Conservation (phyloP, 37 sponge, comb jelly and placozoan genomes). For the Ephydatia muelleri region DNA sequence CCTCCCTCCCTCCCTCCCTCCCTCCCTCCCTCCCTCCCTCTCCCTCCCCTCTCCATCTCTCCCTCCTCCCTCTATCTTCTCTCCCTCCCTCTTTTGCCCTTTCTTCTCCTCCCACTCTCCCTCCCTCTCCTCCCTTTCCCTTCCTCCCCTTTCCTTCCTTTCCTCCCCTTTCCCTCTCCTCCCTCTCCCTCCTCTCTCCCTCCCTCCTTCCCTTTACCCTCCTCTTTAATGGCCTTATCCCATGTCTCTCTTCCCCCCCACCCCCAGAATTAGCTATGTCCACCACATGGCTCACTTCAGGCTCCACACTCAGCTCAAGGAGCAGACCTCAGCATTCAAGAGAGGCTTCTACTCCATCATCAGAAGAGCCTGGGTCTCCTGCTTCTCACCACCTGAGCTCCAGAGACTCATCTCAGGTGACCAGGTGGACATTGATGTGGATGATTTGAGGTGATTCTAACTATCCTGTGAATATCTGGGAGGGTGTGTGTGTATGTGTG, state of each 20-base stretch:
- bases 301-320: slow-evolving; percentile 86
- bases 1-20: too few relatives aligned
- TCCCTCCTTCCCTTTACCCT: neutral
- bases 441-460: slow-evolving; percentile 76
- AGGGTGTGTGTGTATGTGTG: neutral
- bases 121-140: neutral
- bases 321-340: slow-evolving; percentile 84
- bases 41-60: too few relatives aligned
- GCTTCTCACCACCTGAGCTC: slow-evolving; percentile 89
- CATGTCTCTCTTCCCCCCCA: neutral
- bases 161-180: neutral
- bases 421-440: slow-evolving; percentile 79
- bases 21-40: too few relatives aligned
- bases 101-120: neutral
- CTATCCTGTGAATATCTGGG: neutral
- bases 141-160: neutral
- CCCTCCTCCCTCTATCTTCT: neutral
- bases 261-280: slow-evolving; percentile 91
- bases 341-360: slow-evolving; percentile 89
- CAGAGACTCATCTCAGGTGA: slow-evolving; percentile 95
- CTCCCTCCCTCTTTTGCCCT: neutral
- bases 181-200: neutral
- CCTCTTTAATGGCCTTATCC: neutral
- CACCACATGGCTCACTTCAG: slow-evolving; percentile 90
- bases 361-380: slow-evolving; percentile 65